Percentiles rank a stretch among this genome's conserved stretches.
phyloP scores from a whole-genome alignment of 2,113 vertebrate species.

The Saccopteryx leptura region DNA sequence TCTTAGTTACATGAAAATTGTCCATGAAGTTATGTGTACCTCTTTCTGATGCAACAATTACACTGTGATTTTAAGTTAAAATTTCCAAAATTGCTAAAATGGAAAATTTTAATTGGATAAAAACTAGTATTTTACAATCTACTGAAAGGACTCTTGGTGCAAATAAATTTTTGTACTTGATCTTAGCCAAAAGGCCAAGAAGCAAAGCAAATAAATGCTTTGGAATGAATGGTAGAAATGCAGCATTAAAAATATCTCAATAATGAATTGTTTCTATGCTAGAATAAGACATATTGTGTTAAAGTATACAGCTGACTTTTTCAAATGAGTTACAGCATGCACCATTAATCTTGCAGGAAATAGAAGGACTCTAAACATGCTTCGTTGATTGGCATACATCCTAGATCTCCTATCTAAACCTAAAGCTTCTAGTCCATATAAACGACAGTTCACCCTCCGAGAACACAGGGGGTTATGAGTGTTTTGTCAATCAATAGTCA shows the following conservation, averaged over 20 bases:
- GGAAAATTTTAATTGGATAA: background rate
- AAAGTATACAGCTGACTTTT: slow-evolving; percentile 11
- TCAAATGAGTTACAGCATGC: background rate
- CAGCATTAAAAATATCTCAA: background rate
- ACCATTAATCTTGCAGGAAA: background rate
- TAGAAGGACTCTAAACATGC: background rate
- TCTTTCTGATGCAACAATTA: background rate
- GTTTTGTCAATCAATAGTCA: background rate
- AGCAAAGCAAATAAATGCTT: slow-evolving; percentile 12
- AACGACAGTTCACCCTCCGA: background rate
- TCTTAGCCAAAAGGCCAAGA: background rate
- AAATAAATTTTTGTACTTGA: background rate
- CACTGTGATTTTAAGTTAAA: background rate
- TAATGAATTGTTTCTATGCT: background rate
- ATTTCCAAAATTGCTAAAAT: background rate
- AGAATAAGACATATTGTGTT: background rate
- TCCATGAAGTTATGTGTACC: background rate
- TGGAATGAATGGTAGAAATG: slow-evolving; percentile 14
- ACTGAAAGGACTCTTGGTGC: background rate
- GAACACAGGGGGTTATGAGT: background rate
- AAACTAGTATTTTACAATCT: background rate
- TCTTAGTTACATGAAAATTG: slow-evolving; percentile 27
- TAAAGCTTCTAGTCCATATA: background rate
- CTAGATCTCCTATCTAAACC: background rate
- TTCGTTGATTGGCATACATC: background rate